A percentile compares a stretch with the other conserved stretches of the same genome.
phyloP scores from a whole-genome alignment of 2,113 vertebrate genomes.

The Octodon degus region DNA sequence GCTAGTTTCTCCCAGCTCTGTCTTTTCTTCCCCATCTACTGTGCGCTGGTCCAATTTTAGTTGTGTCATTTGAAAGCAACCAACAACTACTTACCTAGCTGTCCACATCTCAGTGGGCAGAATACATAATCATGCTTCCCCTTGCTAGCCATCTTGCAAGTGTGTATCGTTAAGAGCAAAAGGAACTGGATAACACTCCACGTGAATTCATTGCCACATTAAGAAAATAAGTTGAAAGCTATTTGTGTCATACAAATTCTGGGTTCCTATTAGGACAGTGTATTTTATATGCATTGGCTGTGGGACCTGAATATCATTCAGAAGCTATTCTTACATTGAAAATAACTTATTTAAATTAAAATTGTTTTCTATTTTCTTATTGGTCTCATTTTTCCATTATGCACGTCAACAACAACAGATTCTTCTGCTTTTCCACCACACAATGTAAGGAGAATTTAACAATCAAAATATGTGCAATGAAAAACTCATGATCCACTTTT shows the following conservation, averaged over 20 bases:
- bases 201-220: not conserved
- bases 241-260: not conserved
- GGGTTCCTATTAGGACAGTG: not conserved
- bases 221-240: slow-evolving; percentile 46
- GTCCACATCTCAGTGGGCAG: not conserved
- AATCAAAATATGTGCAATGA: slow-evolving; percentile 32
- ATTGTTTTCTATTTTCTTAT: slow-evolving; percentile 55
- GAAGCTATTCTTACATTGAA: not conserved
- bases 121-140: not conserved
- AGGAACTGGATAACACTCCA: not conserved
- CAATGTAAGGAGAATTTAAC: slow-evolving; percentile 49
- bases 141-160: not conserved
- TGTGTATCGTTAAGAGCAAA: not conserved
- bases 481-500: slow-evolving; percentile 12
- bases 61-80: not conserved
- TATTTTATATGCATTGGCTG: not conserved
- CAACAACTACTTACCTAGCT: not conserved
- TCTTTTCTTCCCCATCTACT: not conserved
- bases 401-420: slow-evolving; percentile 6
- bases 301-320: not conserved
- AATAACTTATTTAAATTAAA: slow-evolving; percentile 46
- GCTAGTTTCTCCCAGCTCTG: not conserved
- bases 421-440: slow-evolving; percentile 68
- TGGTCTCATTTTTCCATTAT: slow-evolving; percentile 1
- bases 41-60: not conserved